Evolutionary conservation across 2,888 invertebrate genomes (phyloP).

Genomic region (Oscheius myriophilus): DNA sequence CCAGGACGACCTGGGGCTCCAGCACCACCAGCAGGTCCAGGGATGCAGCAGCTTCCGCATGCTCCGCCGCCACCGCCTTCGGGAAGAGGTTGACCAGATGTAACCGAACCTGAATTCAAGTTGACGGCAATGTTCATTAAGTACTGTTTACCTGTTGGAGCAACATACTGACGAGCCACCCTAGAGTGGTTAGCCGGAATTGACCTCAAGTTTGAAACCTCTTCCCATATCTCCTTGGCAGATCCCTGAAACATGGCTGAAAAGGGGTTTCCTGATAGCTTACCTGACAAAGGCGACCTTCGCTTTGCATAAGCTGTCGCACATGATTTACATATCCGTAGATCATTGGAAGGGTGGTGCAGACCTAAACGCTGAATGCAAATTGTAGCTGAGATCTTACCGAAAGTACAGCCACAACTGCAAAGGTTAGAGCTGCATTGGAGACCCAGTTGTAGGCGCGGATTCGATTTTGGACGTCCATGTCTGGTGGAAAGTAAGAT

Average conservation of each 20-base stretch:
- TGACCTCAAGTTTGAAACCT: constrained; percentile 37
- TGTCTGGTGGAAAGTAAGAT: neutral
- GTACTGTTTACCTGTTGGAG: too few relatives aligned
- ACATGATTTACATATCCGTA: constrained; percentile 23
- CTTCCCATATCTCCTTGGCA: constrained; percentile 57
- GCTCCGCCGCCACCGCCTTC: neutral
- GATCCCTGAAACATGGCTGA: constrained; percentile 25
- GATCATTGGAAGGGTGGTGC: constrained; percentile 22
- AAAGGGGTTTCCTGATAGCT: too few relatives aligned
- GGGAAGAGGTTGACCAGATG: too few relatives aligned
- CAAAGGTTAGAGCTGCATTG: constrained; percentile 29
- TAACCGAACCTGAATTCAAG: neutral
- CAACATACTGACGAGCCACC: constrained; percentile 34
- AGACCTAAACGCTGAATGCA: neutral
- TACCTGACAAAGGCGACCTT: constrained; percentile 5
- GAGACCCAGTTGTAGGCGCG: constrained; percentile 27
- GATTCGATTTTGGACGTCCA: constrained; percentile 23
- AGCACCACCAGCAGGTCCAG: constrained; percentile 47
- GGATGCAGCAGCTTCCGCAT: constrained; percentile 44
- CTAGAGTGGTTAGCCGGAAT: constrained; percentile 26
- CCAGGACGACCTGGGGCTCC: constrained; percentile 40
- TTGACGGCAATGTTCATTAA: neutral
- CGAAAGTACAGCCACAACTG: constrained; percentile 26
- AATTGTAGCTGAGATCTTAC: constrained; percentile 5
- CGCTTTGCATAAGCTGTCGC: constrained; percentile 6